These are phyloP conservation scores for Melieria crassipennis DNA, from an alignment of 2,888 invertebrate genomes.

Conservation along the genomic window DNA sequence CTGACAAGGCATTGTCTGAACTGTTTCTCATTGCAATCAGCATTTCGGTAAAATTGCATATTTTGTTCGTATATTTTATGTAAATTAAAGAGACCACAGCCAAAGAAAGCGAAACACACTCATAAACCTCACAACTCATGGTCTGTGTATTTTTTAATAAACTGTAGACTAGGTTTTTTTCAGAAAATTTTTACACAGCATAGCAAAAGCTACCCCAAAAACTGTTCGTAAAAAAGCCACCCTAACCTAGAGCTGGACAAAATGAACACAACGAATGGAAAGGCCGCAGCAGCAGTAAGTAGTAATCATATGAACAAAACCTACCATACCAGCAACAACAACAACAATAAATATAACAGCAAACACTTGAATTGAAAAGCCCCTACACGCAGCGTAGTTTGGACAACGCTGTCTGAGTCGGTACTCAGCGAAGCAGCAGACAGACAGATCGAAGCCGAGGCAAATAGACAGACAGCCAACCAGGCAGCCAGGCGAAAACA, in stretches of 20 bases:
- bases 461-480: background rate
- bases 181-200: background rate
- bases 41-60: background rate
- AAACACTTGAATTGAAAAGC: too few species aligned
- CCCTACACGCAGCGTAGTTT: too few species aligned
- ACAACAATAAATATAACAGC: too few species aligned
- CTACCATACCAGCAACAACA: background rate
- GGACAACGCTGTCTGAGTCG: background rate
- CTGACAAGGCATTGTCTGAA: too few species aligned
- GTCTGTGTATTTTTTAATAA: conserved; percentile 4
- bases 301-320: background rate
- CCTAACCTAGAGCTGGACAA: conserved; percentile 11
- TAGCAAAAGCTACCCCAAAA: background rate
- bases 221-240: background rate
- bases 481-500: background rate
- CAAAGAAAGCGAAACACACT: background rate
- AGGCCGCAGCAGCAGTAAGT: background rate
- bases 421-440: background rate
- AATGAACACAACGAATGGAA: background rate
- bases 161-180: background rate
- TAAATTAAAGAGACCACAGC: background rate
- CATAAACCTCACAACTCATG: background rate
- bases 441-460: background rate
- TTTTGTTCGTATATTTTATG: too few species aligned
- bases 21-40: background rate